These are phyloP conservation scores for Gymnarchus niloticus DNA, from an alignment of 2,113 vertebrate genomes.

Conservation along the genomic window DNA sequence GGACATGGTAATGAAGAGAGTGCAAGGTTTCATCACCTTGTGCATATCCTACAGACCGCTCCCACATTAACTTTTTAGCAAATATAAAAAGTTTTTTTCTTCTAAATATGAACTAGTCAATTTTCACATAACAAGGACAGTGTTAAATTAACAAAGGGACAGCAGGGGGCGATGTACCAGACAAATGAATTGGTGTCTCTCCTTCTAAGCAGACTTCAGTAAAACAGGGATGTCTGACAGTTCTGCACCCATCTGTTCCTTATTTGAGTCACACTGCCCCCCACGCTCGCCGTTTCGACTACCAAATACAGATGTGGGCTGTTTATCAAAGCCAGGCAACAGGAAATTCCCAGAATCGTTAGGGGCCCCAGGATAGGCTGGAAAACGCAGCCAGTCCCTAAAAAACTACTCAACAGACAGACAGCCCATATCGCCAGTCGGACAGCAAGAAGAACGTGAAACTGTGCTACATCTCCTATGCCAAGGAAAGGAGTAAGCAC, in stretches of 20 bases:
- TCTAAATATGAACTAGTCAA: background rate
- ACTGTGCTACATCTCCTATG: background rate
- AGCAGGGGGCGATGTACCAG: constrained; percentile 2
- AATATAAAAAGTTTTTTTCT: too few relatives aligned
- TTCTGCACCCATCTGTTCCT: constrained; percentile 62
- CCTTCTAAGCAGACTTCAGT: background rate
- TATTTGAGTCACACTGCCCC: constrained; percentile 44
- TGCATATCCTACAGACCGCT: too few relatives aligned
- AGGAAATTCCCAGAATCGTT: constrained; percentile 72
- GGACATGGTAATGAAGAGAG: too few relatives aligned
- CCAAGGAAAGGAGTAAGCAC: background rate
- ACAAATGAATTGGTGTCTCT: background rate
- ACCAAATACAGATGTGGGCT: constrained; percentile 66
- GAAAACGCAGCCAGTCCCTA: constrained; percentile 11
- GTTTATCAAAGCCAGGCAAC: constrained; percentile 69
- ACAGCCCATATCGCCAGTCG: background rate
- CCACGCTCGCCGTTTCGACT: constrained; percentile 31
- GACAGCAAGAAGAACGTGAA: background rate
- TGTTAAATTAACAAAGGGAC: background rate
- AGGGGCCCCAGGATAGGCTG: constrained; percentile 47
- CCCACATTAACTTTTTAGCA: too few relatives aligned
- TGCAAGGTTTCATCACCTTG: too few relatives aligned
- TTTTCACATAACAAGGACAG: background rate
- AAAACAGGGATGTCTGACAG: background rate
- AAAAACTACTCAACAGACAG: background rate